Evolutionary conservation across 2,113 vertebrate species (phyloP).

Genomic region (Protomyctophum bolini): DNA sequence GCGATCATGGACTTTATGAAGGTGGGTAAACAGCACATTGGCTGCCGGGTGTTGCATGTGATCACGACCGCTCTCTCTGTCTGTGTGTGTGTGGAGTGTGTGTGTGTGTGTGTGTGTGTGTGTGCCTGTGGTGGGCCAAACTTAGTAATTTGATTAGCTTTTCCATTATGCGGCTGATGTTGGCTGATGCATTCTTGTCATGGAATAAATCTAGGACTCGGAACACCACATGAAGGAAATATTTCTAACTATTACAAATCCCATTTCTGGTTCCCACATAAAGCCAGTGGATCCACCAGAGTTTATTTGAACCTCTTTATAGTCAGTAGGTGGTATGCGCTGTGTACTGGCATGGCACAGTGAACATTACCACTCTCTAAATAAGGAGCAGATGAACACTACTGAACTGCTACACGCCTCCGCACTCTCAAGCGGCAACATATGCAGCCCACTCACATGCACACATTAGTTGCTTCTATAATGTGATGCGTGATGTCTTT

Average conservation of each 20-base stretch:
- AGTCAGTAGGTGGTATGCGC: background rate
- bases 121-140: background rate
- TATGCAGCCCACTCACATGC: conserved; percentile 65
- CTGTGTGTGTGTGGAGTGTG: too few relatives aligned
- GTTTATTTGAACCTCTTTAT: background rate
- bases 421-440: conserved; percentile 66
- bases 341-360: background rate
- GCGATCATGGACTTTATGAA: conserved; percentile 57
- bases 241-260: background rate
- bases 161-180: background rate
- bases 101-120: background rate
- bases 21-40: conserved; percentile 58
- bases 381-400: conserved; percentile 68
- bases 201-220: background rate
- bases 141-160: background rate
- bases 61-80: background rate
- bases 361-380: conserved; percentile 52
- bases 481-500: conserved; percentile 56
- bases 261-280: background rate
- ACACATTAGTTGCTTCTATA: conserved; percentile 54
- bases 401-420: conserved; percentile 72
- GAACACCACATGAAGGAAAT: background rate
- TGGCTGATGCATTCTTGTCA: conserved; percentile 4
- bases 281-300: too few relatives aligned
- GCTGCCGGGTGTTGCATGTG: conserved; percentile 6